phyloP scores from a whole-genome alignment of 1,140 invertebrate genomes.

The Megathymus violae region DNA sequence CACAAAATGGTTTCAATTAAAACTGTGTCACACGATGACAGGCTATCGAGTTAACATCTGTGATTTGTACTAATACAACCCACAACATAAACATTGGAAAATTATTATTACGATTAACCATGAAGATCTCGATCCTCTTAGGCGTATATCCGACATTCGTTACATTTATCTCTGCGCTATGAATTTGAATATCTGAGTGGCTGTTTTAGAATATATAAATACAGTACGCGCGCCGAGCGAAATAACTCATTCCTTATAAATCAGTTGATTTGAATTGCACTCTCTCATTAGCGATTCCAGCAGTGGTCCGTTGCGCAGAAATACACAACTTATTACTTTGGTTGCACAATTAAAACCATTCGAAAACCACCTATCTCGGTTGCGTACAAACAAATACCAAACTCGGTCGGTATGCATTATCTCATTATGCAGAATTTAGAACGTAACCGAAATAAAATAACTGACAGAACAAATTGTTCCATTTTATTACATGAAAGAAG shows the following conservation, averaged over 20 bases:
- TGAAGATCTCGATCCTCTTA: slow-evolving; percentile 29
- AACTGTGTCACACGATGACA: slow-evolving; percentile 26
- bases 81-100: slow-evolving; percentile 25
- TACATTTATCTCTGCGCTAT: slow-evolving; percentile 64
- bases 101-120: slow-evolving; percentile 23
- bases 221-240: slow-evolving; percentile 61
- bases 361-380: slow-evolving; percentile 50
- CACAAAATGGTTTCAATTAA: slow-evolving; percentile 12
- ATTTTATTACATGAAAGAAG: slow-evolving; percentile 17
- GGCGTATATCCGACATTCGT: slow-evolving; percentile 60
- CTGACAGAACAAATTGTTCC: slow-evolving; percentile 22
- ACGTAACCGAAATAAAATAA: slow-evolving; percentile 24
- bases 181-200: slow-evolving; percentile 70
- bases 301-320: slow-evolving; percentile 61
- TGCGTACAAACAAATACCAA: slow-evolving; percentile 22
- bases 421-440: slow-evolving; percentile 21
- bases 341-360: slow-evolving; percentile 62
- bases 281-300: slow-evolving; percentile 76
- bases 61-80: slow-evolving; percentile 31
- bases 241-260: slow-evolving; percentile 80
- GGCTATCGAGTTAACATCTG: slow-evolving; percentile 28
- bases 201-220: slow-evolving; percentile 74
- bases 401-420: slow-evolving; percentile 16
- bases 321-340: slow-evolving; percentile 80
- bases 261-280: slow-evolving; percentile 77